These are phyloP conservation scores for Strix aluco DNA, from an alignment of 2,113 vertebrate species.

Conservation along the genomic window DNA sequence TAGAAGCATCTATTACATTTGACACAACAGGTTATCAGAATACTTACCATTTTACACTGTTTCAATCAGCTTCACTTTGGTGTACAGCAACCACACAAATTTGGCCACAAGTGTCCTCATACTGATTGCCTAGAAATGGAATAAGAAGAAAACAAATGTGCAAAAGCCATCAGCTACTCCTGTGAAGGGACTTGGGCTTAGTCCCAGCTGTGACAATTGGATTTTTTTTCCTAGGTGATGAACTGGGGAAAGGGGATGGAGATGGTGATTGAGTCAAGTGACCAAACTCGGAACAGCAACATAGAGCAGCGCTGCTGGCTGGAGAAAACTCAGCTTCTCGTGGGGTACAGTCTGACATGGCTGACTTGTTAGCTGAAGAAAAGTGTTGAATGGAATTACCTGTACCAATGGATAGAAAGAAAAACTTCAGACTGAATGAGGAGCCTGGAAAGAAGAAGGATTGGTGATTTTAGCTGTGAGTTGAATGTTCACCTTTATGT, in stretches of 20 bases:
- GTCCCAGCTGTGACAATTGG: background rate
- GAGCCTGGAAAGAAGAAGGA: background rate
- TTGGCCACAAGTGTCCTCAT: background rate
- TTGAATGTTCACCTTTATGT: background rate
- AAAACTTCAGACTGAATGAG: background rate
- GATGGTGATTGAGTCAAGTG: background rate
- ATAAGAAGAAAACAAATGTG: background rate
- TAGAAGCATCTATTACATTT: background rate
- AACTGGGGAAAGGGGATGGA: background rate
- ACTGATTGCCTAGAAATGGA: background rate
- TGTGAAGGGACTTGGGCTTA: background rate
- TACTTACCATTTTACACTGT: background rate
- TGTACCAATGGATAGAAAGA: background rate
- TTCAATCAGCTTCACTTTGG: background rate
- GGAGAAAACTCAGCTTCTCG: background rate
- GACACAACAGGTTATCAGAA: background rate
- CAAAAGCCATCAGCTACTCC: background rate
- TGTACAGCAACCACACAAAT: background rate
- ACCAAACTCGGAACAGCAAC: background rate
- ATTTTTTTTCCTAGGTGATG: background rate
- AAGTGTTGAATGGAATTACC: background rate
- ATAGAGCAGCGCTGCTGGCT: background rate
- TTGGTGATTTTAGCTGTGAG: background rate
- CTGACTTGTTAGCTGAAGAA: background rate
- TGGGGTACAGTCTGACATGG: fast-evolving